Evolutionary conservation across 2,888 invertebrate species (phyloP), one percentile per base, ranked within the genome.

Genomic region (Mamestra brassicae): DNA sequence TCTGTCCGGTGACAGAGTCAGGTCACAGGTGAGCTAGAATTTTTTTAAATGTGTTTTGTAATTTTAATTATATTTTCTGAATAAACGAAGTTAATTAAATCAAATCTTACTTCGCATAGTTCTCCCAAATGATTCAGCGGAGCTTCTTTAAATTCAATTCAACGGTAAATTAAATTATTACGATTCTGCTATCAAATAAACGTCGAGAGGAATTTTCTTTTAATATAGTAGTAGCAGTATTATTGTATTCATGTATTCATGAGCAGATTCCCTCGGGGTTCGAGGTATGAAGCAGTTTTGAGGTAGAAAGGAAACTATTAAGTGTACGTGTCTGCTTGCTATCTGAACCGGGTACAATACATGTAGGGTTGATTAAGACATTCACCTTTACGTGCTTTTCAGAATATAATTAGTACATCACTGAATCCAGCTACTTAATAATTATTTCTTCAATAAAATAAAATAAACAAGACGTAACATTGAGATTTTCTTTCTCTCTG

Each of bases 191-290:
- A 65, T 80, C 58, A 73, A 78, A 74, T 77, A 67, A 34, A 72
- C 64, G 76, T 76, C 75, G n/a, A 64, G 57, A 57, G 62, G 60
- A 83, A 80, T 83, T 72, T 78, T 68, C 54, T 64, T 84, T 73
- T 73, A 78, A 77, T 75, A 55, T 60, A 50, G 67, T 61, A 57
- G 61, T 66, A 54, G 60, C 57, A 77, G 68, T 71, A 58, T 71
- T 82, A 82, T 47, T 58, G 11, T 47, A 47, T 47, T 13, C 47
- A 47, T 82, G 57, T 71, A 80, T 82, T 82, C 83, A 80, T 82
- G 83, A 82, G 61, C 52, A 65, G 52, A 54, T 71, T 58, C 58
- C 57, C 62, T 42, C 57, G 8, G 47, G 69, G 65, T 42, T 8
- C 50, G 54, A 62, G 55, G 38, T 67, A 36, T 58, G 45, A 67